These are phyloP conservation scores for Lepidurus couesii DNA, from an alignment of 1,140 invertebrate species.

Conservation along the genomic window DNA sequence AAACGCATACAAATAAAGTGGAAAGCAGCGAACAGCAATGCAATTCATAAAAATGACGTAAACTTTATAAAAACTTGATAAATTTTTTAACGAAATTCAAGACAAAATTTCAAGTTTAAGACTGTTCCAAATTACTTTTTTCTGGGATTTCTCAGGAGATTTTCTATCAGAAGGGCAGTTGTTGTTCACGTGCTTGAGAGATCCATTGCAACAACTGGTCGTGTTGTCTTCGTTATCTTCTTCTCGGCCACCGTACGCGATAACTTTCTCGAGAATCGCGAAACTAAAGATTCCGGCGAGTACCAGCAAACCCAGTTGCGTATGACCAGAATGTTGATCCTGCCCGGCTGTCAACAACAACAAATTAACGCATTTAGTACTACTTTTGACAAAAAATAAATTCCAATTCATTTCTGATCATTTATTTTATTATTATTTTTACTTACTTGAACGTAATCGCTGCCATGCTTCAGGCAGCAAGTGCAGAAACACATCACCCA, in stretches of 20 bases:
- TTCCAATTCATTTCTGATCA: background rate
- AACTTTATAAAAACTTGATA: no score
- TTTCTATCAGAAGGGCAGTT: slow-evolving; percentile 33
- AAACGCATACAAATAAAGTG: no score
- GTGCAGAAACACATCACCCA: slow-evolving; percentile 95
- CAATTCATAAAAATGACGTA: no score
- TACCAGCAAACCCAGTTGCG: slow-evolving; percentile 77
- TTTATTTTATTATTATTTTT: slow-evolving; percentile 35
- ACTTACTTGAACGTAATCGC: slow-evolving; percentile 37
- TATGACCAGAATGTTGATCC: slow-evolving; percentile 50
- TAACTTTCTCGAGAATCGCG: slow-evolving; percentile 80
- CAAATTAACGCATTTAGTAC: background rate
- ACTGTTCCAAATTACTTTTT: background rate
- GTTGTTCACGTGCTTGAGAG: slow-evolving; percentile 29
- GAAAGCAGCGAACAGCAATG: no score
- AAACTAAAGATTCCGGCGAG: slow-evolving; percentile 85
- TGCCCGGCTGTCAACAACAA: slow-evolving; percentile 32
- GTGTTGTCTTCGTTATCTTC: slow-evolving; percentile 35
- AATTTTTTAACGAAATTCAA: no score
- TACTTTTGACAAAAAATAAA: background rate
- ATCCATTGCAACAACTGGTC: slow-evolving; percentile 6
- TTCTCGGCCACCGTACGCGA: slow-evolving; percentile 46
- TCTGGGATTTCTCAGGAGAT: background rate
- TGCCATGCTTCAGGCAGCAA: slow-evolving; percentile 86
- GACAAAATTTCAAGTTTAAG: no score